Percentiles rank a stretch among this genome's conserved stretches.
Conservation (phyloP, 2,888 invertebrate genomes). For the Drosophila lutescens region DNA sequence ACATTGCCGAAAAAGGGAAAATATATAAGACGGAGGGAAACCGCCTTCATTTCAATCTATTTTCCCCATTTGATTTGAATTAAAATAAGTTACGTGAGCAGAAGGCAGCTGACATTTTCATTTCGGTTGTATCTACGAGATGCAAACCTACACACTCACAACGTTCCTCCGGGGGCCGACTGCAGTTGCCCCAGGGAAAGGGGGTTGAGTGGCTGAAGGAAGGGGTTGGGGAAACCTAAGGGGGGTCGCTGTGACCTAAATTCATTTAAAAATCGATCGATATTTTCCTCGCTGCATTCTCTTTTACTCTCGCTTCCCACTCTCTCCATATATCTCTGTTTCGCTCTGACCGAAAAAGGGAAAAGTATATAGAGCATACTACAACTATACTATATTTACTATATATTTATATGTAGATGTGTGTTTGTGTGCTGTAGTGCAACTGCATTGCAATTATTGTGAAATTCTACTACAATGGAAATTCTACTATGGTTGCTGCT, state of each 20-base stretch:
- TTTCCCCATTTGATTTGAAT: slow-evolving; percentile 72
- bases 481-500: slow-evolving; percentile 55
- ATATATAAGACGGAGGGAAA: slow-evolving; percentile 23
- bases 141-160: slow-evolving; percentile 41
- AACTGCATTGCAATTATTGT: slow-evolving; percentile 70
- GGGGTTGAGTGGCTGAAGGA: slow-evolving; percentile 4
- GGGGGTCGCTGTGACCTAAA: slow-evolving; percentile 64
- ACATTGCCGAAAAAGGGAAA: slow-evolving; percentile 11
- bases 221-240: not conserved
- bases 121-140: slow-evolving; percentile 55
- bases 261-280: slow-evolving; percentile 79
- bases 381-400: slow-evolving; percentile 52
- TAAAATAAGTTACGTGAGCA: slow-evolving; percentile 78
- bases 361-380: slow-evolving; percentile 74
- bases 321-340: slow-evolving; percentile 8
- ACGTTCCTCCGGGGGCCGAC: not conserved
- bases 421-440: slow-evolving; percentile 15
- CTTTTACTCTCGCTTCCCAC: slow-evolving; percentile 22
- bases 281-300: slow-evolving; percentile 54
- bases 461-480: slow-evolving; percentile 78
- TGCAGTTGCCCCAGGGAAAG: slow-evolving; percentile 30
- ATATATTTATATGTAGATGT: slow-evolving; percentile 32
- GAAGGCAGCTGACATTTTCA: slow-evolving; percentile 67
- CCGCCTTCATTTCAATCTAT: slow-evolving; percentile 63
- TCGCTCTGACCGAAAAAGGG: slow-evolving; percentile 64